Evolutionary conservation across 2,888 invertebrate species (phyloP), one percentile per base, ranked within the genome.

Genomic region (Tigriopus californicus): DNA sequence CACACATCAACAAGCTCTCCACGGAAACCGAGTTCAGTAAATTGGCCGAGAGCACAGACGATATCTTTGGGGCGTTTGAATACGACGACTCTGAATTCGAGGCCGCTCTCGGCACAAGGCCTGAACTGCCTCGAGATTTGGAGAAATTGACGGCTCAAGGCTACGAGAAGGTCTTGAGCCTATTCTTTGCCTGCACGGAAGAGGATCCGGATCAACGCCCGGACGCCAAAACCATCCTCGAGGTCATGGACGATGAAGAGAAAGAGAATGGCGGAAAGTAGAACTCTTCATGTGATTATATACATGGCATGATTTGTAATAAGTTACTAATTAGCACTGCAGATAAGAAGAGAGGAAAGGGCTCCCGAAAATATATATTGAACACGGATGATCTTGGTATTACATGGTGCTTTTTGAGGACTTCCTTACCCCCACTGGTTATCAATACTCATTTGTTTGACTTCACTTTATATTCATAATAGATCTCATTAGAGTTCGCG

Each of bases 111-210:
- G 85, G 85, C 46, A 81, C 80, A 1, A 75, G 86, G 0, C 87
- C 86, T 0, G 70, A 76, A 1, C 67, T 87, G 18, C 85, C 85
- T 13, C 15, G 46, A 0, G 76, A 75, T 22, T 54, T 76, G 60
- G 75, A 74, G 61, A 46, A 44, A 18, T 25, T 24, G 12, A 15
- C 11, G 6, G 44, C 5, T 6, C 69, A 73, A n/a, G 74, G 75
- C 40, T 87, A 85, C 67, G 72, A 74, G 12, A 71, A 72, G 6
- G 75, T 85, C 0, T 73, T 87, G 1, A 79, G 82, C 42, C 65
- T 86, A 62, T 85, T 83, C 72, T 78, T 76, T 68, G 75, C 77
- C 63, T 84, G 85, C 68, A 86, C 86, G 0, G 79, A 81, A 67
- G 67, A 72, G 11, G 69, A 74, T 63, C 75, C 79, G 4, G 70